A percentile compares a stretch with the other conserved stretches of the same genome.
Evolutionary conservation across 2,797 vertebrate species (phyloP).

Genomic region (Taeniopygia guttata): DNA sequence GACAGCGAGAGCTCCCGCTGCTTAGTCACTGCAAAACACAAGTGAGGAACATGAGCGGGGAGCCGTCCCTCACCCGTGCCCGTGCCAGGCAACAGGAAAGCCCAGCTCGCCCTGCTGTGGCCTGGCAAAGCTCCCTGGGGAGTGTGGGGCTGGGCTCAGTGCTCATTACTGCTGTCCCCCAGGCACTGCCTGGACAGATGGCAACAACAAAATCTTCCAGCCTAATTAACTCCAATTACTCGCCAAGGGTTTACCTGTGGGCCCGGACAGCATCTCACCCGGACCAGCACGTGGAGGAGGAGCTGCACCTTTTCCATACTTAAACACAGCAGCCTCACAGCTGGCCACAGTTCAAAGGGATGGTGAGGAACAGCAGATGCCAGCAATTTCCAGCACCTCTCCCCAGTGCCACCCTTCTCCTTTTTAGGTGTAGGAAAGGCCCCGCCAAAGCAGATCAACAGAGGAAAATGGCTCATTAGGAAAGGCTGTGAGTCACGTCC

Average conservation of each 20-base stretch:
- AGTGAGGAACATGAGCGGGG: not conserved
- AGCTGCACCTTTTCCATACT: not conserved
- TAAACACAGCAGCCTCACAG: not conserved
- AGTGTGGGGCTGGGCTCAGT: not conserved
- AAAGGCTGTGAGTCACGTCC: constrained; percentile 34
- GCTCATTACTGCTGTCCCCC: not conserved
- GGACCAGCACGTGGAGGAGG: not conserved
- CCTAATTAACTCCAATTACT: constrained; percentile 41
- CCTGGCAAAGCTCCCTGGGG: not conserved
- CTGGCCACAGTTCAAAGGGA: constrained; percentile 8
- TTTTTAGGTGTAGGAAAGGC: not conserved
- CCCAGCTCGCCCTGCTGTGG: not conserved
- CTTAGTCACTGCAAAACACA: constrained; percentile 58
- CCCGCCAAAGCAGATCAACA: not conserved
- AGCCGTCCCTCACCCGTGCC: not conserved
- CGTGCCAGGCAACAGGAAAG: not conserved
- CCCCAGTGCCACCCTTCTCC: constrained; percentile 12
- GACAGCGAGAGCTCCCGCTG: not conserved
- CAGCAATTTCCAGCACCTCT: not conserved
- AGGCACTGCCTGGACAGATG: not conserved
- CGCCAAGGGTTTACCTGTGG: not conserved
- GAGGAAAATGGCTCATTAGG: not conserved
- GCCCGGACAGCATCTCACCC: not conserved
- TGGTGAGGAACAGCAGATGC: not conserved
- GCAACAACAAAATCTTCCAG: not conserved